Evolutionary conservation across 1,140 invertebrate genomes (phyloP), one percentile per base, ranked within the genome.

Genomic region (Panagrolaimus sp.): DNA sequence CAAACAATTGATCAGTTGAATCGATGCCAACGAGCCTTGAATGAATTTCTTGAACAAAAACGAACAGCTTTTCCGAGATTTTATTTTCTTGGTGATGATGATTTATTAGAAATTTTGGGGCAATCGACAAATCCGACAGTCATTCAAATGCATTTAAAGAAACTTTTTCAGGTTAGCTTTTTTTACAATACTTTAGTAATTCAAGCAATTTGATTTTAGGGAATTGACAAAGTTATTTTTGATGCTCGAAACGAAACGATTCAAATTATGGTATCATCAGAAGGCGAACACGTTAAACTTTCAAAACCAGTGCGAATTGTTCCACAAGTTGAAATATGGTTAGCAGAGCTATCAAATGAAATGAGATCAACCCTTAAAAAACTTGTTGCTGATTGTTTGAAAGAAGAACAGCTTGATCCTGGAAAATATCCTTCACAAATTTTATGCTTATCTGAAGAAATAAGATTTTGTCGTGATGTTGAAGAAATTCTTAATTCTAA

Each of bases 31-130:
- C 90, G 91, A 78, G 93, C 92, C 72, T 86, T 98, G 27, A 93
- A 94, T 83, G 89, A 93, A 77, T 98, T 93, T 84, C 87, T 98
- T 44, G 92, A 95, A 85, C 91, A 93, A 76, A 98, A 97, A 85
- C 87, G 96, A 68, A 89, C 90, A 0, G 87, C 89, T 43, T 99
- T 98, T 86, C 93, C 96, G 4, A 87, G 92, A 74, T 99, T 99
- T 85, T 99, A 99, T 84, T 99, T 99, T 84, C 95, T 99, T 69
- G 96, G 96, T 69, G 96, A 99, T 86, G 96, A 99, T 87, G 96
- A 99, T 88, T 85, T 99, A 57, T 86, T 99, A 57, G 96, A 99
- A 84, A 99, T 99, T 63, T 98, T 99, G 84, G 96, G 96, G 72
- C 98, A 98, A 86, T 94, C 71, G 5, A 76, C 74, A 9, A 99